phyloP scores from a whole-genome alignment of 2,797 vertebrate species.

The Labroides dimidiatus region DNA sequence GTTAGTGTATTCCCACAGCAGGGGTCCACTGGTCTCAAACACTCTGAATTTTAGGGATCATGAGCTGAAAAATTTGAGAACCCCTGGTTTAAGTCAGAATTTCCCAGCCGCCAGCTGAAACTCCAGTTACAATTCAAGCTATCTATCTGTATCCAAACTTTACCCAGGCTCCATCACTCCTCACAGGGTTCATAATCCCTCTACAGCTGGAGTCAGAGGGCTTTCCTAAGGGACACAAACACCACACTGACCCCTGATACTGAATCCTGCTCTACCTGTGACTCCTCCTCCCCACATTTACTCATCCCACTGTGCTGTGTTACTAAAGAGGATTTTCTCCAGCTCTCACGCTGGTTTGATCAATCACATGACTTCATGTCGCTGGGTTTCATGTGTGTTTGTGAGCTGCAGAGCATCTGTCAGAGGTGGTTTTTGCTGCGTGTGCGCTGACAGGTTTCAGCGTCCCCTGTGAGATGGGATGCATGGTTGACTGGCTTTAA shows the following conservation, averaged over 20 bases:
- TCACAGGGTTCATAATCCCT: not conserved
- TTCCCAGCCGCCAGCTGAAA: too few species aligned
- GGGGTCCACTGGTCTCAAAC: too few species aligned
- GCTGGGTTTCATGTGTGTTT: slow-evolving; percentile 19
- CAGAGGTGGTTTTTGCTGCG: not conserved
- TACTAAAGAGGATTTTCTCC: slow-evolving; percentile 42
- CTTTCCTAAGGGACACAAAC: not conserved
- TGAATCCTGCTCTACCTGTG: slow-evolving; percentile 8
- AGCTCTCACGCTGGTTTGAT: not conserved
- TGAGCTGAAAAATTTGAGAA: too few species aligned
- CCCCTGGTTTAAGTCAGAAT: too few species aligned
- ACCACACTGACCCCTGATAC: slow-evolving; percentile 30
- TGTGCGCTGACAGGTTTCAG: slow-evolving; percentile 38
- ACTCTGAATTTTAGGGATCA: too few species aligned
- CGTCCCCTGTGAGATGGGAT: slow-evolving; percentile 40
- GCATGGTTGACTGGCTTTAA: slow-evolving; percentile 50
- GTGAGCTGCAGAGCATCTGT: slow-evolving; percentile 47
- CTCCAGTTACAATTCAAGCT: too few species aligned
- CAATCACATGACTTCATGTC: slow-evolving; percentile 27
- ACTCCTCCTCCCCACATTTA: slow-evolving; percentile 27
- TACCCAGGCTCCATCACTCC: not conserved
- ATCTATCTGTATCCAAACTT: too few species aligned
- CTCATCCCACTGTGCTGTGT: slow-evolving; percentile 14
- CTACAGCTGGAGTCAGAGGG: slow-evolving; percentile 18
- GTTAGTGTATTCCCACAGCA: too few species aligned